Percentiles rank a stretch among this genome's conserved stretches.
Evolutionary conservation across 2,888 invertebrate genomes (phyloP).

Genomic region (Tholera decimalis): DNA sequence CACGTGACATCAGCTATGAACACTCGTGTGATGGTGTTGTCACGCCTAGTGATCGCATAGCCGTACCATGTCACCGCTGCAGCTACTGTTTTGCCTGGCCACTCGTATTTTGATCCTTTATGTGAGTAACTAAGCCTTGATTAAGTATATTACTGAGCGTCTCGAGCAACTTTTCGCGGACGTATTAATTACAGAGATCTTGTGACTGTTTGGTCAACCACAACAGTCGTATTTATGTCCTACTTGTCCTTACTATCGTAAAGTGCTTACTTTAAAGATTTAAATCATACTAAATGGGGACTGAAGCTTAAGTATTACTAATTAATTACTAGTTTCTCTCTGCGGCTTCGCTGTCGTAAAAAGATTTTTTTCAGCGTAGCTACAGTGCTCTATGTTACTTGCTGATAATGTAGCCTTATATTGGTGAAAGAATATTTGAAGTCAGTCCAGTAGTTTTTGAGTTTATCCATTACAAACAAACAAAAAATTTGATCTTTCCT

Average conservation of each 20-base stretch:
- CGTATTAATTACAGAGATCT: constrained; percentile 52
- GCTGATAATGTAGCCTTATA: constrained; percentile 13
- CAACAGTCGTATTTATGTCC: constrained; percentile 46
- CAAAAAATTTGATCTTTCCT: too few species aligned
- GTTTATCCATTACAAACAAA: too few species aligned
- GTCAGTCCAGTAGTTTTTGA: too few species aligned
- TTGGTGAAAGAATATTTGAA: too few species aligned
- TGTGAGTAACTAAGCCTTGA: constrained; percentile 65
- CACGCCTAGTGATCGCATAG: constrained; percentile 74
- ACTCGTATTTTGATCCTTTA: constrained; percentile 68
- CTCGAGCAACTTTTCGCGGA: constrained; percentile 44
- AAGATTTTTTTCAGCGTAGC: constrained; percentile 34
- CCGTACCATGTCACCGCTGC: constrained; percentile 56
- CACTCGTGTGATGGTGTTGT: constrained; percentile 75
- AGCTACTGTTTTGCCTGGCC: constrained; percentile 66
- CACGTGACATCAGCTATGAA: constrained; percentile 72
- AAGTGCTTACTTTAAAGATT: constrained; percentile 17
- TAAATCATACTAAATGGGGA: constrained; percentile 2
- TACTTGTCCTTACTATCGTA: constrained; percentile 26
- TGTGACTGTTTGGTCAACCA: constrained; percentile 58
- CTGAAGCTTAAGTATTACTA: neutral
- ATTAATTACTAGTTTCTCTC: too few species aligned
- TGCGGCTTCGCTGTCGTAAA: too few species aligned
- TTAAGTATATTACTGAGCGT: constrained; percentile 44
- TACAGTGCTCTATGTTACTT: constrained; percentile 52